A percentile compares a stretch with the other conserved stretches of the same genome.
These are phyloP conservation scores for Monarcha castaneiventris DNA, from an alignment of 2,113 vertebrate species.

Conservation along the genomic window DNA sequence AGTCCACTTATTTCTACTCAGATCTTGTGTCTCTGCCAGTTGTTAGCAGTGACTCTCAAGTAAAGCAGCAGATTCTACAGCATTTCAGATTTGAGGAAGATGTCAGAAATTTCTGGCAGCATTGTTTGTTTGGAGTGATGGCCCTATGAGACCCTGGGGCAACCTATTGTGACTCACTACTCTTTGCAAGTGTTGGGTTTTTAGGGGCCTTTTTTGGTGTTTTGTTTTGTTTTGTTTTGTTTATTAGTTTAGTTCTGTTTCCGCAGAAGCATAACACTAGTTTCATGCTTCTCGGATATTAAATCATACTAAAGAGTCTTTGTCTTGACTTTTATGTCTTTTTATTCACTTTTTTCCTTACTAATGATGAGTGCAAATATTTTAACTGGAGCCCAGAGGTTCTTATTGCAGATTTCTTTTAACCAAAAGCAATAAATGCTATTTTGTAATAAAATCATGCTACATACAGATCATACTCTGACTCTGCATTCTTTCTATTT, in stretches of 20 bases:
- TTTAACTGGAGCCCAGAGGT: not conserved
- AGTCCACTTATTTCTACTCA: not conserved
- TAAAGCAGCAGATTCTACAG: not conserved
- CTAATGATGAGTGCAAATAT: not conserved
- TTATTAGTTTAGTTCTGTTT: not conserved
- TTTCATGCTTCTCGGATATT: not conserved
- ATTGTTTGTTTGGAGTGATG: not conserved
- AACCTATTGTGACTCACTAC: not conserved
- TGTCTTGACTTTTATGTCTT: not conserved
- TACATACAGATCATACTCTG: not conserved
- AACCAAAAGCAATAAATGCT: not conserved
- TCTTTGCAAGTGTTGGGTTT: not conserved
- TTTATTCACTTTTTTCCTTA: not conserved
- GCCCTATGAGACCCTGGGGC: not conserved
- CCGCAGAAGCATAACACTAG: not conserved
- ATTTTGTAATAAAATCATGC: not conserved
- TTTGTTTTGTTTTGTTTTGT: not conserved
- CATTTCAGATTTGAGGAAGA: not conserved
- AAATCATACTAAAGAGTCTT: not conserved
- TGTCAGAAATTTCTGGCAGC: not conserved
- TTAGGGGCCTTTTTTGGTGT: too few species aligned
- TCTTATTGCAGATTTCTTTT: not conserved
- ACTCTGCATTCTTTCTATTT: not conserved
- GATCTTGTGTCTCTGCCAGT: not conserved
- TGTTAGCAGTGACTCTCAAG: not conserved